Conservation (phyloP, 1,140 invertebrate species). For the Conus betulinus region DNA sequence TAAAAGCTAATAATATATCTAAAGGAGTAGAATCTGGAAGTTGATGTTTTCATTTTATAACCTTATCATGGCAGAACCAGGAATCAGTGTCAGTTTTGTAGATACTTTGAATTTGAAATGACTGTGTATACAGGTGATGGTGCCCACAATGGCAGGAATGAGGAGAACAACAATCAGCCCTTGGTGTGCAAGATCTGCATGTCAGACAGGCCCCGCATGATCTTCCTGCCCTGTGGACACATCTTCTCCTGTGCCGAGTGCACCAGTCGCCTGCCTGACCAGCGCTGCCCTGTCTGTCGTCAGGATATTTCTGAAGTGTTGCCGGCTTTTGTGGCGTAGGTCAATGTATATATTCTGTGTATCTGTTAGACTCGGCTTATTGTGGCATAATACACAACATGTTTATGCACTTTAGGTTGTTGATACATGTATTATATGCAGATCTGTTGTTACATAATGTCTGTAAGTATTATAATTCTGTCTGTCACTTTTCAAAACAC, state of each 20-base stretch:
- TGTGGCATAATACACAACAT: background rate
- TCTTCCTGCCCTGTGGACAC: constrained; percentile 26
- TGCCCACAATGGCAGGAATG: background rate
- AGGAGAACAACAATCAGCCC: background rate
- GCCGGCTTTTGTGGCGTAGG: constrained; percentile 18
- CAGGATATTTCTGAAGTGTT: constrained; percentile 7
- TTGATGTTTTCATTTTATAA: too few species aligned
- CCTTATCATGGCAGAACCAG: too few species aligned
- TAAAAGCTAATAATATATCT: too few species aligned
- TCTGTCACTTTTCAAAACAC: background rate
- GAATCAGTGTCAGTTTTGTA: too few species aligned
- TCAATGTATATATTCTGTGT: background rate
- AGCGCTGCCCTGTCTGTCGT: constrained; percentile 17
- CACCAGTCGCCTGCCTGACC: constrained; percentile 6
- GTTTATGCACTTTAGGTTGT: background rate
- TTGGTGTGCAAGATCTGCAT: constrained; percentile 27
- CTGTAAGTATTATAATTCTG: background rate
- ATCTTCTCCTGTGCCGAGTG: constrained; percentile 17
- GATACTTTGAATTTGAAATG: too few species aligned
- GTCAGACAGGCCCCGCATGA: constrained; percentile 5
- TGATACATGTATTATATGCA: background rate
- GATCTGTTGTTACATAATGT: background rate
- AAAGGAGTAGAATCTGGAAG: too few species aligned
- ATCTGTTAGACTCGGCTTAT: background rate
- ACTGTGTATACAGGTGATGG: background rate